A percentile compares a stretch with the other conserved stretches of the same genome.
phyloP scores from a whole-genome alignment of 2,888 invertebrate species.

The Lepetodrilus schrolli region DNA sequence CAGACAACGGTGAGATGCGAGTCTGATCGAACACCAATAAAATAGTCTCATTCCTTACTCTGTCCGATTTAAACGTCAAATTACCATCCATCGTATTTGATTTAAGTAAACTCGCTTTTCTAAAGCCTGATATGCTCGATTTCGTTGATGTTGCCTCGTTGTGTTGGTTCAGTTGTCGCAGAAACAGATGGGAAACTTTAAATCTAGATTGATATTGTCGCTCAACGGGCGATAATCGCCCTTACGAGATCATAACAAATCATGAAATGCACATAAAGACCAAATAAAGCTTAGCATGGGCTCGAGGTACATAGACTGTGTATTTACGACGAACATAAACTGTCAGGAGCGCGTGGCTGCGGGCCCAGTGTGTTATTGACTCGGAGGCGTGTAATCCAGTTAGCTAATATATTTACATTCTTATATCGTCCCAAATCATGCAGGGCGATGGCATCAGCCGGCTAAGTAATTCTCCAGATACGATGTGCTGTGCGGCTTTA shows the following conservation, averaged over 20 bases:
- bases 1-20: too few species aligned
- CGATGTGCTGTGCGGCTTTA: neutral
- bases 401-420: neutral
- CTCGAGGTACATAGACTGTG: neutral
- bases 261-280: slow-evolving; percentile 11
- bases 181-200: too few species aligned
- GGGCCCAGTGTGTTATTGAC: slow-evolving; percentile 15
- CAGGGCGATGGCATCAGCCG: neutral
- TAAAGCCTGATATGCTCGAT: neutral
- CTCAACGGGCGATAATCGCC: too few species aligned
- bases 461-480: neutral
- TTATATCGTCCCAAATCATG: neutral
- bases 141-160: too few species aligned
- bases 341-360: neutral
- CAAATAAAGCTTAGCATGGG: neutral
- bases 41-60: neutral
- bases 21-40: slow-evolving; percentile 1
- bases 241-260: slow-evolving; percentile 7
- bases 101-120: neutral
- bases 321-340: slow-evolving; percentile 25
- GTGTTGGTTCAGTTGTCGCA: too few species aligned
- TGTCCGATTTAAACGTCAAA: neutral
- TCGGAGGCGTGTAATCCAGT: neutral
- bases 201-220: neutral
- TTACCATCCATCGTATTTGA: neutral